These are phyloP conservation scores for Lindbergichthys nudifrons DNA, from an alignment of 2,797 vertebrate genomes.

Conservation along the genomic window DNA sequence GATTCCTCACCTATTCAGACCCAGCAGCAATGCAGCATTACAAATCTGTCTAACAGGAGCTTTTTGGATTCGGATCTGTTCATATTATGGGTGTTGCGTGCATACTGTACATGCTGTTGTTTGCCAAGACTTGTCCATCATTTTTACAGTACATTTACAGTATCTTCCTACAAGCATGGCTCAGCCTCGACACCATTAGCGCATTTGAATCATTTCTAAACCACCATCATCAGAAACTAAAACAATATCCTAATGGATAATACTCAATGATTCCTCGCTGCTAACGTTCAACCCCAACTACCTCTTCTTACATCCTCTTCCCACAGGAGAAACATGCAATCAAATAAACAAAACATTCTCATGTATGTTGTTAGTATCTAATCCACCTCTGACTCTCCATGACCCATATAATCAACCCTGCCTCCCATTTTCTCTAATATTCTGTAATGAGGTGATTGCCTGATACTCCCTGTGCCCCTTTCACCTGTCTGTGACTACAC, in stretches of 20 bases:
- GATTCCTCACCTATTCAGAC: neutral
- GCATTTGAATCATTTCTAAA: neutral
- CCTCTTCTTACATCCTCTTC: neutral
- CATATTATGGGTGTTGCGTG: no score
- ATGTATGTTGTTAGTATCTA: constrained; percentile 4
- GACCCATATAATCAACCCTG: constrained; percentile 8
- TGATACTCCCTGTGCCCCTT: constrained; percentile 18
- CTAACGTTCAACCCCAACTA: neutral
- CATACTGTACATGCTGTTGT: no score
- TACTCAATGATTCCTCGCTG: neutral
- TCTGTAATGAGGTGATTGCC: constrained; percentile 8
- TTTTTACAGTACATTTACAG: neutral
- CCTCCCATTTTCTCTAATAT: neutral
- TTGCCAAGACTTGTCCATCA: neutral
- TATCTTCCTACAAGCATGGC: neutral
- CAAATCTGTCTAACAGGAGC: no score
- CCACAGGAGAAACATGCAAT: neutral
- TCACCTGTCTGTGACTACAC: constrained; percentile 24
- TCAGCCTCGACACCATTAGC: neutral
- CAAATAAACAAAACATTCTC: neutral
- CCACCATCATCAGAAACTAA: neutral
- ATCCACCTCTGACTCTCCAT: constrained; percentile 18
- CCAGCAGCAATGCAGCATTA: neutral
- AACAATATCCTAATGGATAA: neutral
- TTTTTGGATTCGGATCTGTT: no score